These are phyloP conservation scores for Fistularia commersonii DNA, from an alignment of 2,797 vertebrate genomes.

Conservation along the genomic window DNA sequence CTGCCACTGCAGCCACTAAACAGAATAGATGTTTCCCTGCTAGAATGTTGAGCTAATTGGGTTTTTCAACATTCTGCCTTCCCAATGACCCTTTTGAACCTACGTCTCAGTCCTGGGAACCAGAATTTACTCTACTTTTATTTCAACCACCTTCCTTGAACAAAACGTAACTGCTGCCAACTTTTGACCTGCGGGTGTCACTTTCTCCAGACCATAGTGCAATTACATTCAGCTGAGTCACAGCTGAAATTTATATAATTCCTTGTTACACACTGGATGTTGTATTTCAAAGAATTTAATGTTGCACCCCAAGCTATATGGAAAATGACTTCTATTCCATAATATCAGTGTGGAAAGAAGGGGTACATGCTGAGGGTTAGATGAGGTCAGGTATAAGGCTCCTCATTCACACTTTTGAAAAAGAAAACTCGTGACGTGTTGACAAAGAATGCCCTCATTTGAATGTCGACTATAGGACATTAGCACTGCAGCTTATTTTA, in stretches of 20 bases:
- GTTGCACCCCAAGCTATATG: neutral
- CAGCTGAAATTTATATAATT: slow-evolving; percentile 19
- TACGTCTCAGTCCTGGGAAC: slow-evolving; percentile 13
- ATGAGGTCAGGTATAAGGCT: neutral
- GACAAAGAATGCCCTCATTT: slow-evolving; percentile 26
- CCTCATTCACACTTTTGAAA: neutral
- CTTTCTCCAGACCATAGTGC: slow-evolving; percentile 16
- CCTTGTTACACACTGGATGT: slow-evolving; percentile 6
- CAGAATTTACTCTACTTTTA: slow-evolving; percentile 37
- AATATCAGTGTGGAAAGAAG: slow-evolving; percentile 6
- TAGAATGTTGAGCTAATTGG: slow-evolving; percentile 53
- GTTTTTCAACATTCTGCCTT: slow-evolving; percentile 43
- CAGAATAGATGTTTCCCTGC: slow-evolving; percentile 24
- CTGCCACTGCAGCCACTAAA: slow-evolving; percentile 25
- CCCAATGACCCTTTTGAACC: slow-evolving; percentile 38
- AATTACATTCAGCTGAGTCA: slow-evolving; percentile 24
- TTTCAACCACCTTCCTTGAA: slow-evolving; percentile 16
- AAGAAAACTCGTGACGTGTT: neutral
- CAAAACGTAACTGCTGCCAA: slow-evolving; percentile 47
- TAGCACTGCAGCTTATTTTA: slow-evolving; percentile 40
- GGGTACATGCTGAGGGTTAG: neutral
- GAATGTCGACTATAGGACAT: slow-evolving; percentile 24
- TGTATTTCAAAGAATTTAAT: slow-evolving; percentile 9
- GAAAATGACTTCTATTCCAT: slow-evolving; percentile 11
- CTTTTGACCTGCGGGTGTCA: slow-evolving; percentile 43